These are phyloP conservation scores for Bruchidius siliquastri DNA, from an alignment of 2,888 invertebrate genomes.

Conservation along the genomic window DNA sequence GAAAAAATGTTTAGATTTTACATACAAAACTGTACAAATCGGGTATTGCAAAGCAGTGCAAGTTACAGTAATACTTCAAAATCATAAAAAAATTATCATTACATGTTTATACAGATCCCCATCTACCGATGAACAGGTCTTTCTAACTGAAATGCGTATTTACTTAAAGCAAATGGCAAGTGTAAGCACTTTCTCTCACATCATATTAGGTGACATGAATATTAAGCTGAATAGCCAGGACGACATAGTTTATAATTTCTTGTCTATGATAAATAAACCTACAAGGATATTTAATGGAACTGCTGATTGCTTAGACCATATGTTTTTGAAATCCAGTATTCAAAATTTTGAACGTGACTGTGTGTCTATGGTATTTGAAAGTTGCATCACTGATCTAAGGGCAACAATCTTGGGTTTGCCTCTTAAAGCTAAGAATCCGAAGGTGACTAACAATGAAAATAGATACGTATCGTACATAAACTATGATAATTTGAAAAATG, in stretches of 20 bases:
- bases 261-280: conserved; percentile 2
- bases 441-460: not conserved
- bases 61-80: not conserved
- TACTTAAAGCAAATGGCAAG: conserved; percentile 1
- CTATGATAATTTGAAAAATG: not conserved
- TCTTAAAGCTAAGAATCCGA: not conserved
- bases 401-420: conserved; percentile 5
- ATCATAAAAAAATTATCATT: not conserved
- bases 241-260: conserved; percentile 4
- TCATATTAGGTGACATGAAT: conserved; percentile 7
- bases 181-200: not conserved
- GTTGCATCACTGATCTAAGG: conserved; percentile 3
- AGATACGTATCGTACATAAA: not conserved
- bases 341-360: conserved; percentile 1
- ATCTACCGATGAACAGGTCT: conserved; percentile 5
- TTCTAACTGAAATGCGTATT: not conserved
- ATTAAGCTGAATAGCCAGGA: conserved; percentile 1
- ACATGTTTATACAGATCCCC: conserved; percentile 5
- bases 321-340: conserved; percentile 1
- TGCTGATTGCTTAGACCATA: conserved; percentile 3
- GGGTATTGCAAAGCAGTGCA: conserved; percentile 3
- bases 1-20: not conserved
- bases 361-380: conserved; percentile 4
- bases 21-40: no score
- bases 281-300: conserved; percentile 5